These are phyloP conservation scores for Nesogale talazaci DNA, from an alignment of 2,113 vertebrate species.

Conservation along the genomic window DNA sequence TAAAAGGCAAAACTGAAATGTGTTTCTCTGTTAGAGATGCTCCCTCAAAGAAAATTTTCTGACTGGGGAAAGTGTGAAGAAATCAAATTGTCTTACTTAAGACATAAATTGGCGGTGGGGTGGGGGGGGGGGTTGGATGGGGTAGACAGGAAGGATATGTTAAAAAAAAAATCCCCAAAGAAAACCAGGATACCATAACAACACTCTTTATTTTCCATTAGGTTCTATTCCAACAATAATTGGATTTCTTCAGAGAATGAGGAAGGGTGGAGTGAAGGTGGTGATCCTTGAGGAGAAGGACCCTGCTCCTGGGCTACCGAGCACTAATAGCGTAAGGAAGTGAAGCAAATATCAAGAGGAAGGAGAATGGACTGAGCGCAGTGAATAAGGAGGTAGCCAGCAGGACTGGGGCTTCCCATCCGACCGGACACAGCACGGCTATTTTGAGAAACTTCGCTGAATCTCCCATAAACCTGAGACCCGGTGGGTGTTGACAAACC, in stretches of 20 bases:
- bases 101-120: not conserved
- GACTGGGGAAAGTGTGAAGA: not conserved
- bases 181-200: not conserved
- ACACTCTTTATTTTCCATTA: not conserved
- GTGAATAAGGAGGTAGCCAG: too few species aligned
- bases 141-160: not conserved
- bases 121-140: not conserved
- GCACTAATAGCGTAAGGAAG: too few species aligned
- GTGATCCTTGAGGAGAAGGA: too few species aligned
- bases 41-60: constrained; percentile 34
- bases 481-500: too few species aligned
- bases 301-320: too few species aligned
- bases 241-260: not conserved
- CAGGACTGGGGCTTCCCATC: too few species aligned
- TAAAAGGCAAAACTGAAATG: not conserved
- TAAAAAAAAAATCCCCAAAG: not conserved
- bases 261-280: too few species aligned
- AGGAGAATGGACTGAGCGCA: too few species aligned
- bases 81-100: not conserved
- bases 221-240: not conserved
- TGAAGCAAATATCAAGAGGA: too few species aligned
- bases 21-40: not conserved
- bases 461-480: too few species aligned
- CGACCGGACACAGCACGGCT: too few species aligned
- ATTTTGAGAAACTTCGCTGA: too few species aligned